Conservation (phyloP, 2,113 vertebrate genomes). For the Petrocephalus microphthalmus region DNA sequence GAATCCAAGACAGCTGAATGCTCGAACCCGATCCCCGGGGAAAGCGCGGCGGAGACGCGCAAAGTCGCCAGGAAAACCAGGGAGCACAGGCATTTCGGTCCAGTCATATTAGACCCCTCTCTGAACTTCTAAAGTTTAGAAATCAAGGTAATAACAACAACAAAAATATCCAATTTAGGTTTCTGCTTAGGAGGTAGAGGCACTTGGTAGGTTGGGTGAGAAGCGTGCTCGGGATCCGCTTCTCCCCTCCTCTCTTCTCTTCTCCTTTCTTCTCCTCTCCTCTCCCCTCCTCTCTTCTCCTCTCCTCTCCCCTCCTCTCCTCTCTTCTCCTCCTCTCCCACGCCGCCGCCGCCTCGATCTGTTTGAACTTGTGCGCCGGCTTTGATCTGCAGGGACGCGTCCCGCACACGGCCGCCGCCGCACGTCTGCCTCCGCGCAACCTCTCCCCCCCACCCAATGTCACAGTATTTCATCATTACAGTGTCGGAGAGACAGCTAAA, state of each 20-base stretch:
- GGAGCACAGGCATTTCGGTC: slow-evolving; percentile 14
- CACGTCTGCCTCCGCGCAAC: neutral
- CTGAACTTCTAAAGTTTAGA: neutral
- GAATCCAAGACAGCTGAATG: slow-evolving; percentile 65
- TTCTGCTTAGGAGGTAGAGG: neutral
- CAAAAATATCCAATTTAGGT: neutral
- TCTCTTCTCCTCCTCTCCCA: slow-evolving; percentile 25
- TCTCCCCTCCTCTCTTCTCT: slow-evolving; percentile 31
- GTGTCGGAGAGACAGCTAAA: neutral
- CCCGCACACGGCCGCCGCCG: neutral
- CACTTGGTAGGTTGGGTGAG: neutral
- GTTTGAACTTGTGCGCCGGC: slow-evolving; percentile 31
- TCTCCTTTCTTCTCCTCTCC: too few relatives aligned
- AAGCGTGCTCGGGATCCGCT: neutral
- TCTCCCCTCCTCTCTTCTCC: too few relatives aligned
- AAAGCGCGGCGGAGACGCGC: slow-evolving; percentile 16
- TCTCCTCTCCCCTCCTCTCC: too few relatives aligned
- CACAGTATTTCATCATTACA: neutral
- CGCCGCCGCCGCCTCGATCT: slow-evolving; percentile 19
- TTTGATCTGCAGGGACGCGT: slow-evolving; percentile 38
- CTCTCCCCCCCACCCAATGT: neutral
- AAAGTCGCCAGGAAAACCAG: slow-evolving; percentile 30
- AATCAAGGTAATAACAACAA: neutral
- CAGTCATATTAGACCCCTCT: slow-evolving; percentile 22
- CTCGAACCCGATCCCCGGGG: slow-evolving; percentile 36